Evolutionary conservation across 2,888 invertebrate species (phyloP).

Genomic region (Papilio demoleus): DNA sequence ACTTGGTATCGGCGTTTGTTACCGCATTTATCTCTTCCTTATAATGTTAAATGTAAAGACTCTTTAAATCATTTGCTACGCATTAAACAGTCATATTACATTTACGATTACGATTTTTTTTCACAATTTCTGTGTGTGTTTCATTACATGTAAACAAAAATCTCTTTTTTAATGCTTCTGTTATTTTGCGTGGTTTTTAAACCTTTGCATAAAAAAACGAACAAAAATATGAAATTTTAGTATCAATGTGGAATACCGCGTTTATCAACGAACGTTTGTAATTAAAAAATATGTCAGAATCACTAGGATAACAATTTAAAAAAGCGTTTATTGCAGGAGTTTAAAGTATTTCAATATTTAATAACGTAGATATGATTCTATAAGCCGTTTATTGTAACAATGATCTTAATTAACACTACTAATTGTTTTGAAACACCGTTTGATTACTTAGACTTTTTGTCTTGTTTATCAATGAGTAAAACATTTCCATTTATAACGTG

Average conservation of each 20-base stretch:
- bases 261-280: too few species aligned
- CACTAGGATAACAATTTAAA: not conserved
- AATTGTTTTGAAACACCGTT: slow-evolving; percentile 31
- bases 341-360: slow-evolving; percentile 1
- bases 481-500: slow-evolving; percentile 22
- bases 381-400: slow-evolving; percentile 30
- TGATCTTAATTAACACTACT: slow-evolving; percentile 37
- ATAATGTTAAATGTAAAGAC: not conserved
- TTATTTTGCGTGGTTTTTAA: too few species aligned
- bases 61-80: not conserved
- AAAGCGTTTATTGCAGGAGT: not conserved
- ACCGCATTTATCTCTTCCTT: slow-evolving; percentile 30
- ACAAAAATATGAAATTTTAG: too few species aligned
- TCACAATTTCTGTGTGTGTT: too few species aligned
- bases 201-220: too few species aligned
- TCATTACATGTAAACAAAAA: too few species aligned
- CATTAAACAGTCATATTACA: not conserved
- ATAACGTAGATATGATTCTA: not conserved
- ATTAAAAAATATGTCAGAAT: too few species aligned
- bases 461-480: slow-evolving; percentile 21
- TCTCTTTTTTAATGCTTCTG: too few species aligned
- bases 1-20: slow-evolving; percentile 40
- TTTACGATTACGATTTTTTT: not conserved
- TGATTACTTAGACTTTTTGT: not conserved
- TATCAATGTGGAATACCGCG: too few species aligned